phyloP scores from a whole-genome alignment of 2,113 vertebrate species.

The Tragulus kanchil region DNA sequence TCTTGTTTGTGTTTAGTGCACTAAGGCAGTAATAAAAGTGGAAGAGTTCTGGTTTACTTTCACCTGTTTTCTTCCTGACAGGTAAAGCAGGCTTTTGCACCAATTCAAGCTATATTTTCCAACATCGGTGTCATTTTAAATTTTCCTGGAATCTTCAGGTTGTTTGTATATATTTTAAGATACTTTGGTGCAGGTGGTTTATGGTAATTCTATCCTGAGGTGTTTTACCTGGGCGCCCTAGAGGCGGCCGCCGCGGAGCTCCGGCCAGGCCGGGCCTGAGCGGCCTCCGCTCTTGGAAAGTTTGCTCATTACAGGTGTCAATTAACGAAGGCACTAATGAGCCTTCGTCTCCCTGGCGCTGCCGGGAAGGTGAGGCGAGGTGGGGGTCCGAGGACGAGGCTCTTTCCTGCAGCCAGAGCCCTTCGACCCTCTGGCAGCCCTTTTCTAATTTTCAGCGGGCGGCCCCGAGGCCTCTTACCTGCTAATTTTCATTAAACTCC shows the following conservation, averaged over 20 bases:
- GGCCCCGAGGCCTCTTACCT: constrained; percentile 76
- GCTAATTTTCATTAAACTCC: constrained; percentile 68
- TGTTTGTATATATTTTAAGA: constrained; percentile 44
- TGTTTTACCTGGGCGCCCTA: no score
- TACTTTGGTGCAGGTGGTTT: constrained; percentile 35
- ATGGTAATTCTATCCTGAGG: no score
- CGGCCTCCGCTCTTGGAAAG: constrained; percentile 58
- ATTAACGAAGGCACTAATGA: constrained; percentile 70
- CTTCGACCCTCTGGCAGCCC: neutral
- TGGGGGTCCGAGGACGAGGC: constrained; percentile 28
- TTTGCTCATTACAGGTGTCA: constrained; percentile 85
- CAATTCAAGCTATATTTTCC: neutral
- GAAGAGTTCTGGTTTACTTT: constrained; percentile 45
- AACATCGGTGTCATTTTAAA: constrained; percentile 28
- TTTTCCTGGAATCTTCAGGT: constrained; percentile 54
- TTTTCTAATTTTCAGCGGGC: constrained; percentile 56
- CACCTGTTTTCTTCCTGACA: constrained; percentile 39
- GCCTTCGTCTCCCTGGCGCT: neutral
- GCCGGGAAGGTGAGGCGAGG: constrained; percentile 47
- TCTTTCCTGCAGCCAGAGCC: neutral
- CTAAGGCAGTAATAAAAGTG: constrained; percentile 6
- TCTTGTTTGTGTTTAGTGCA: constrained; percentile 53
- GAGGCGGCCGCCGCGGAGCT: constrained; percentile 41
- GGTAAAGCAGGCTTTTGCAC: constrained; percentile 49
- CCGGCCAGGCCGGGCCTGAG: neutral